phyloP scores from a whole-genome alignment of 2,113 vertebrate species.

The Petroica traversi region DNA sequence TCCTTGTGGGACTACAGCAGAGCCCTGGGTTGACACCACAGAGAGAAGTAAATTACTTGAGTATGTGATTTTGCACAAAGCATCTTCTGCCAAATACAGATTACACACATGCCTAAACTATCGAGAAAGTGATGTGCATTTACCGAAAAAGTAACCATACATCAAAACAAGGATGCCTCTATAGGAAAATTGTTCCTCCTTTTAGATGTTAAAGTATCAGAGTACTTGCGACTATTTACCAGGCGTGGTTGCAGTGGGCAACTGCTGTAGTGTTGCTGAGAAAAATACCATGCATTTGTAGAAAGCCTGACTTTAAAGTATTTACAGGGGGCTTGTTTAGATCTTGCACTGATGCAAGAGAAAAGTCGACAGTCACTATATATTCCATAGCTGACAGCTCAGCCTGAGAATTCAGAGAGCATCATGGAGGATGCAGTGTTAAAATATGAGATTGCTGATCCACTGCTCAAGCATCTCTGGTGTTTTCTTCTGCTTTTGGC shows the following conservation, averaged over 20 bases:
- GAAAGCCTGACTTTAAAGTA: background rate
- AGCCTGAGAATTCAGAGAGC: background rate
- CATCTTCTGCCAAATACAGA: background rate
- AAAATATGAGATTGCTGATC: background rate
- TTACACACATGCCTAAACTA: background rate
- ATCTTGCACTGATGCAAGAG: background rate
- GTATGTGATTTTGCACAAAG: background rate
- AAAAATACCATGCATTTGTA: background rate
- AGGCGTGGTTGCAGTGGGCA: background rate
- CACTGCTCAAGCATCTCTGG: background rate
- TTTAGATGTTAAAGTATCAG: background rate
- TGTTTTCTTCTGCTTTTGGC: background rate
- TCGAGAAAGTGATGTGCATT: accelerated
- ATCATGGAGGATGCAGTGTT: background rate
- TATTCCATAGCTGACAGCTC: background rate
- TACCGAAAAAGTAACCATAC: background rate
- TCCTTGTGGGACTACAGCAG: background rate
- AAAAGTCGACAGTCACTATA: accelerated
- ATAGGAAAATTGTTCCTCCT: background rate
- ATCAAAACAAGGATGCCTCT: background rate
- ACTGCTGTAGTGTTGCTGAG: background rate
- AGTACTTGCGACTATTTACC: background rate
- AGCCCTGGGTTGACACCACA: background rate
- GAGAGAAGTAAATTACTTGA: background rate
- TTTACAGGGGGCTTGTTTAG: background rate